Conservation (phyloP, 2,113 vertebrate genomes). For the Cyprinodon tularosa region DNA sequence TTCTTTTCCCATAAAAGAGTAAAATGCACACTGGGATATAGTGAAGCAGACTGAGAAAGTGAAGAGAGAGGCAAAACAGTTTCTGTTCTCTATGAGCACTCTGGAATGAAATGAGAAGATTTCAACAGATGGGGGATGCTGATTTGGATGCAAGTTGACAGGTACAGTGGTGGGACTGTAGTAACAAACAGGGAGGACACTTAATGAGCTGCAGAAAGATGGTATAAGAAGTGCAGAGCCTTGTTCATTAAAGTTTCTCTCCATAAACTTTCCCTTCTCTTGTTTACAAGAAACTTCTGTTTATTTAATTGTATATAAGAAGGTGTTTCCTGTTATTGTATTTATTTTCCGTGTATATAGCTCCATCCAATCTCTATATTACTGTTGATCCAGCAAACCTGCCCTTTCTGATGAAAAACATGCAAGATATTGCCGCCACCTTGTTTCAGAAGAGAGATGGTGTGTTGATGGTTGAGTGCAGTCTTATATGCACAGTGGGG, state of each 20-base stretch:
- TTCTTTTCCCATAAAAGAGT: conserved; percentile 37
- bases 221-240: conserved; percentile 25
- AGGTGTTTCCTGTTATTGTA: not conserved
- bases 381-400: too few relatives aligned
- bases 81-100: conserved; percentile 30
- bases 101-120: conserved; percentile 31
- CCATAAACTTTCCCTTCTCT: not conserved
- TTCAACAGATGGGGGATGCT: conserved; percentile 43
- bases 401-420: too few relatives aligned
- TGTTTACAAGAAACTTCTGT: not conserved
- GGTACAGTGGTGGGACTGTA: conserved; percentile 50
- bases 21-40: conserved; percentile 18
- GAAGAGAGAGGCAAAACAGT: conserved; percentile 16
- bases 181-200: conserved; percentile 23
- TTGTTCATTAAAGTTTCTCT: conserved; percentile 17
- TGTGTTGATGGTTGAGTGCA: too few relatives aligned
- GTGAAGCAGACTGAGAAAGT: conserved; percentile 20
- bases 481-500: too few relatives aligned
- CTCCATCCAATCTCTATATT: not conserved
- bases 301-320: not conserved
- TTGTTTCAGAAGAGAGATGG: too few relatives aligned
- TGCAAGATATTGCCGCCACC: too few relatives aligned
- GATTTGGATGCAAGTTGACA: conserved; percentile 66
- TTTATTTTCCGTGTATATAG: too few relatives aligned
- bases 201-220: conserved; percentile 62